phyloP scores from a whole-genome alignment of 30 jellyfish, hydroid and myxozoan genomes.

The Aurelia aurita region DNA sequence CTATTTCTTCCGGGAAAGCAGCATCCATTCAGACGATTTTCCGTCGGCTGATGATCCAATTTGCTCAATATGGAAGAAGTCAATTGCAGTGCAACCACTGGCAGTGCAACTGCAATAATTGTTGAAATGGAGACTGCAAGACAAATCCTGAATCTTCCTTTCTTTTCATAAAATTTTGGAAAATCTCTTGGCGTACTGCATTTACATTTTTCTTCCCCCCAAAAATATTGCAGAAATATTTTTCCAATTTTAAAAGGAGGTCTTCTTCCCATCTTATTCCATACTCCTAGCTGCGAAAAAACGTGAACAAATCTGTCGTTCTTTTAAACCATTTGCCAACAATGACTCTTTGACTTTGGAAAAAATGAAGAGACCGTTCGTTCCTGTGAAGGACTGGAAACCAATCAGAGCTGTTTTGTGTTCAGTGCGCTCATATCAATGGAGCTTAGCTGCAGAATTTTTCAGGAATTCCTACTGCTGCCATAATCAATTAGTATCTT shows the following conservation, averaged over 20 bases:
- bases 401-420: slow-evolving; percentile 23
- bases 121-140: slow-evolving; percentile 47
- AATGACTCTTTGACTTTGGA: slow-evolving; percentile 17
- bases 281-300: too few species aligned
- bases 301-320: too few species aligned
- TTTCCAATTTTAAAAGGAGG: too few species aligned
- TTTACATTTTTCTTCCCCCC: slow-evolving; percentile 23
- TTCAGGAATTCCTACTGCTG: too few species aligned
- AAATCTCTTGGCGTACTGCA: slow-evolving; percentile 15
- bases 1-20: slow-evolving; percentile 46
- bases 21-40: too few species aligned
- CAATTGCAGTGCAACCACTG: slow-evolving; percentile 28
- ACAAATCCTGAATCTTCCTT: slow-evolving; percentile 16
- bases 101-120: slow-evolving; percentile 33
- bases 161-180: slow-evolving; percentile 11
- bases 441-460: too few species aligned
- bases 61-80: slow-evolving; percentile 46
- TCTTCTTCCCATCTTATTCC: too few species aligned
- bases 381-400: too few species aligned
- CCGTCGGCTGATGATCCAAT: slow-evolving; percentile 47
- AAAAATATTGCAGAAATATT: too few species aligned
- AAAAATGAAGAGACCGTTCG: slow-evolving; percentile 25
- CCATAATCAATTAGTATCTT: slow-evolving; percentile 15
- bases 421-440: not conserved
- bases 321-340: not conserved